These are phyloP conservation scores for Micrasema longulum DNA, from an alignment of 1,140 invertebrate species.

Conservation along the genomic window DNA sequence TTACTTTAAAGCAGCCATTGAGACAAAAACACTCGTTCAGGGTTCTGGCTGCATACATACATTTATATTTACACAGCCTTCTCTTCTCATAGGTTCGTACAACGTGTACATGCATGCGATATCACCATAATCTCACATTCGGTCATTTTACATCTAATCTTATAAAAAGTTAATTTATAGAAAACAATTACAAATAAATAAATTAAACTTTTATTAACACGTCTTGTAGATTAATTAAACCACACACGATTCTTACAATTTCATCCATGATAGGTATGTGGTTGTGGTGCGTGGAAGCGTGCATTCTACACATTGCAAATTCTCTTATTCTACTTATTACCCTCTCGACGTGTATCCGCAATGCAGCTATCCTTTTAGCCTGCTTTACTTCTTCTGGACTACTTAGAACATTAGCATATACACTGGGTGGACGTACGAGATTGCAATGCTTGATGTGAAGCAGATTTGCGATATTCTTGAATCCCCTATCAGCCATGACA, in stretches of 20 bases:
- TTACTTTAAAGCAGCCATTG: no score
- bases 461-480: not conserved
- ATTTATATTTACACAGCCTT: no score
- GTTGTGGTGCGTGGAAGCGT: not conserved
- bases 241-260: not conserved
- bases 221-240: not conserved
- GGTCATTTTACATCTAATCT: not conserved
- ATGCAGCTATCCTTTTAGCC: slow-evolving; percentile 10
- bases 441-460: not conserved
- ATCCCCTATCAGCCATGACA: slow-evolving; percentile 3
- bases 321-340: slow-evolving; percentile 1
- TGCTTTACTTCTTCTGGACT: not conserved
- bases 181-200: not conserved
- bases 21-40: no score
- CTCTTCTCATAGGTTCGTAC: no score
- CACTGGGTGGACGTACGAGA: not conserved
- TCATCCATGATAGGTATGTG: not conserved
- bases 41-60: no score
- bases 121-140: no score
- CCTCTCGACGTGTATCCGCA: slow-evolving; percentile 6
- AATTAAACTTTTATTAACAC: not conserved
- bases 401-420: not conserved
- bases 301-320: not conserved
- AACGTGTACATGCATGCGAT: no score
- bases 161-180: not conserved